Evolutionary conservation across 2,888 invertebrate species (phyloP).

Genomic region (Luperina nickerlii): DNA sequence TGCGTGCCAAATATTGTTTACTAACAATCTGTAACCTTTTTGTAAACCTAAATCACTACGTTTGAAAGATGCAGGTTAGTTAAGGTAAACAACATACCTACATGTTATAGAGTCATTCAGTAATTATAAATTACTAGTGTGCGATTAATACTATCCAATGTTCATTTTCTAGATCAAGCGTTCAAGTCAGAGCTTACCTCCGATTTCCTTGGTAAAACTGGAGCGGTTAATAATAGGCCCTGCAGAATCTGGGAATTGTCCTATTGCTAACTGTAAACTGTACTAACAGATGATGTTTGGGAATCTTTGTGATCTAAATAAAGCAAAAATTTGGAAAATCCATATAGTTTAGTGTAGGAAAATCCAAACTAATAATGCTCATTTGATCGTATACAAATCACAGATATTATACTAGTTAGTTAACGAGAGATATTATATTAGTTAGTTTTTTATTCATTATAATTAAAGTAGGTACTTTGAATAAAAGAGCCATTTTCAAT

Average conservation of each 20-base stretch:
- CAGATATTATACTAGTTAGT: no score
- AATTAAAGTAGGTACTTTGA: no score
- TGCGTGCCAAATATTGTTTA: conserved; percentile 57
- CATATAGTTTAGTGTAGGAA: no score
- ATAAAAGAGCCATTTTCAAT: no score
- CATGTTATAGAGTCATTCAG: neutral
- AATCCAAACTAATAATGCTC: no score
- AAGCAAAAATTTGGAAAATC: no score
- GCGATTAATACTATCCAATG: no score
- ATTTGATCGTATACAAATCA: no score
- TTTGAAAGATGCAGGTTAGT: neutral
- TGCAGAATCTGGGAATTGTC: neutral
- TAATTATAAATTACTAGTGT: neutral
- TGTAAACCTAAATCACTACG: conserved; percentile 18
- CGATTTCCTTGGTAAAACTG: neutral
- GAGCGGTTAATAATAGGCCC: no score
- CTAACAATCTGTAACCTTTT: conserved; percentile 46
- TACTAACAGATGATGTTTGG: neutral
- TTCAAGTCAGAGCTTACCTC: neutral
- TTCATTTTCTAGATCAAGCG: neutral
- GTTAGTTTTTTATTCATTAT: no score
- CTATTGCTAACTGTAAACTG: no score
- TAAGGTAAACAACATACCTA: neutral
- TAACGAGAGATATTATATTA: no score
- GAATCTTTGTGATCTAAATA: neutral